Evolutionary conservation across 2,888 invertebrate species (phyloP), one percentile per base, ranked within the genome.

Genomic region (Kryphioiulus occultus): DNA sequence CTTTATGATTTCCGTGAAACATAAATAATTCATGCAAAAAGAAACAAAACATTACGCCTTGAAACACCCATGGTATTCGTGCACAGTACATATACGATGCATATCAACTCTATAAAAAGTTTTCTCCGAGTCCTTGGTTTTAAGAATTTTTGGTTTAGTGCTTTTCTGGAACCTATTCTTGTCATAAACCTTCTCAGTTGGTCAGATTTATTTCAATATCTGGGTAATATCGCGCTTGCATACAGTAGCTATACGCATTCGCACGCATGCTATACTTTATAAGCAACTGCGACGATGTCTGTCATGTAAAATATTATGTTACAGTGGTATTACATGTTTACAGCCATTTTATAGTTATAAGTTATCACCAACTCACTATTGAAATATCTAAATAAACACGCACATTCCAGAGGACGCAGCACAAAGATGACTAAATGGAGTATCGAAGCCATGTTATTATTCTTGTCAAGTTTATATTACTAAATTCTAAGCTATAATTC

Each of bases 1-100:
- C 26, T 68, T 68, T 68, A 68, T 68, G 68, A 68, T 68, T 68
- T 68, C 68, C 68, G 9, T 68, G 68, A 68, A 68, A 68, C 68
- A 68, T 68, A 68, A 68, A 68, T 68, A 68, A 68, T 68, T 68
- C 68, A 68, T 9, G 26, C 68, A 68, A 26, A 68, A 68, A 22
- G 68, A 68, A 22, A 68, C 68, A 26, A 26, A 22, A 22, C 68
- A 68, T 68, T 68, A 68, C 68, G 5, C 68, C 9, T 26, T 68
- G n/a, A n/a, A 68, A 22, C 22, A 68, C 9, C 68, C 68, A 22
- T n/a, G n/a, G n/a, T n/a, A n/a, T 68, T 68, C 68, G 12, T 26
- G 68, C 26, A 68, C 22, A 68, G 22, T 68, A 26, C 68, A 12
- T 53, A n/a, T 53, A n/a, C 68, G 26, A 12, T 68, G 68, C 22